phyloP scores from a whole-genome alignment of 2,113 vertebrate species.

The Indicator indicator region DNA sequence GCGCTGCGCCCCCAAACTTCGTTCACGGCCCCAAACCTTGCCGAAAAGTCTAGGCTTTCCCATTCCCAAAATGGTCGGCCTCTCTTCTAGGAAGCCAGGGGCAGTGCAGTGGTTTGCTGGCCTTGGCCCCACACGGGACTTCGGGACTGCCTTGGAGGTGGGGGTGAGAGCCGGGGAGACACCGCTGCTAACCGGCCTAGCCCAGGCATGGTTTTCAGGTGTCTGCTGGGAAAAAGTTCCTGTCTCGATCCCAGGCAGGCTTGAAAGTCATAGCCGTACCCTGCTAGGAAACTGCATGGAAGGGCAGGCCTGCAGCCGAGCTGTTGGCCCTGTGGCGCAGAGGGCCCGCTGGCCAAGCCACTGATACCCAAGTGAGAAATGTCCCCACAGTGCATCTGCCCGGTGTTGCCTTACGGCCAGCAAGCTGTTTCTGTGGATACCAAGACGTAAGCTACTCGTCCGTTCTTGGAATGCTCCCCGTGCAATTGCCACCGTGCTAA shows the following conservation, averaged over 20 bases:
- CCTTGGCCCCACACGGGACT: neutral
- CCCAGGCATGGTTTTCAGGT: neutral
- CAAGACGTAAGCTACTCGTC: neutral
- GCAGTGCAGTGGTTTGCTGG: neutral
- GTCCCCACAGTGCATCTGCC: neutral
- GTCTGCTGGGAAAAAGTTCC: neutral
- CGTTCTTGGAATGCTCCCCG: neutral
- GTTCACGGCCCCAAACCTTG: neutral
- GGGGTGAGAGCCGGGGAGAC: neutral
- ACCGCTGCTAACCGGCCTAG: rapidly evolving
- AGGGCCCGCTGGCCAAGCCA: neutral
- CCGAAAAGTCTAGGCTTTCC: neutral
- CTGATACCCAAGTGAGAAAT: neutral
- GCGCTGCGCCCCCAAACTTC: neutral
- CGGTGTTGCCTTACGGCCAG: neutral
- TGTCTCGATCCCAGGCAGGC: neutral
- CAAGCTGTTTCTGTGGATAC: neutral
- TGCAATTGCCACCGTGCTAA: neutral
- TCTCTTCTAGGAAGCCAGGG: neutral
- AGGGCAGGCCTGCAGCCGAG: rapidly evolving
- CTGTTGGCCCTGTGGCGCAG: neutral
- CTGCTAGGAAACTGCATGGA: neutral
- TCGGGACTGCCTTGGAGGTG: neutral
- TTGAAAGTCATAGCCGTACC: neutral
- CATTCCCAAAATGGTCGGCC: slow-evolving; percentile 30